Base-by-base conservation (phyloP, 1,140 invertebrate genomes). In the Laupala kohalensis region DNA sequence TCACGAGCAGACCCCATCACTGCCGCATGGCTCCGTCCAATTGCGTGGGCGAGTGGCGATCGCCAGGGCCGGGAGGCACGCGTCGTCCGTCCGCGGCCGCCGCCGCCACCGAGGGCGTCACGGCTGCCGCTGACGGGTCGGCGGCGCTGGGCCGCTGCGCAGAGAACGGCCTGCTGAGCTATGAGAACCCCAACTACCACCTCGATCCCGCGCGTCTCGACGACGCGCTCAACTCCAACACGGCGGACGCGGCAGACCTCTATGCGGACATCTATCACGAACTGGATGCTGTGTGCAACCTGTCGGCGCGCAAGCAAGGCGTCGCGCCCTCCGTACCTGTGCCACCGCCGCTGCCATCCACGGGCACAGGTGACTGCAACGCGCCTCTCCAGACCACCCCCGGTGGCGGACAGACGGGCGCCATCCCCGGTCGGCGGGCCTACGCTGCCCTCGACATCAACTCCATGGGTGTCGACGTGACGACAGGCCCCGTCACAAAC, bases 171-270 rank as follows among this genome's bases (percentile, higher is more conserved):
- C 86, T 92, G 66, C 83, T 93, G 75, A 93, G 91, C 75, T 93
- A 92, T 82, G 90, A 93, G 82, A 94, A 93, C 80, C 91, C 92
- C 9, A 93, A 93, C 81, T 94, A 93, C 80, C 90, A 92, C 76
- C 82, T 93, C 80, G 89, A 90, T 76, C 88, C 89, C 66, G 86
- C 89, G 27, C 84, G 89, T 2, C 81, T 92, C 74, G 90, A 91
- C 79, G 90, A 92, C 77, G 89, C 89, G 65, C 83, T 92, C 73
- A 92, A 92, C 81, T 90, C 88, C 74, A 91, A 91, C 79, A 86
- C 85, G 23, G 79, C 79, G 74, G 79, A 79, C 74, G 30, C 30
- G 30, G 30, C 30, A 37, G 82, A 81, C 30, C 79, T 85, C 63
- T 86, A 84, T 78, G 84, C 85, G 69, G 84, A 86, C 73, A 79